phyloP scores from a whole-genome alignment of 2,888 invertebrate species.

The Apantesis nais region DNA sequence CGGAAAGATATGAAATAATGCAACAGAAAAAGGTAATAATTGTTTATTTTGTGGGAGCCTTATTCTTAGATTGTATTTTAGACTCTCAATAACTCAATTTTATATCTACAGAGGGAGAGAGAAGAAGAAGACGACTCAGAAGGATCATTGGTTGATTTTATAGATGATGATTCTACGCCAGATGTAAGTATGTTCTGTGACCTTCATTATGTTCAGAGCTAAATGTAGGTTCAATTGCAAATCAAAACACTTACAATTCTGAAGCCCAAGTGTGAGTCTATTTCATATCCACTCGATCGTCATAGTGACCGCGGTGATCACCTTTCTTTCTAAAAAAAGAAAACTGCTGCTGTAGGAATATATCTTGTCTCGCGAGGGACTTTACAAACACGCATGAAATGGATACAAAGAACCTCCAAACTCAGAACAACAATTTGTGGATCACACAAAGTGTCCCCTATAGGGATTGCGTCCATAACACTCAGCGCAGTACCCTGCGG shows the following conservation, averaged over 20 bases:
- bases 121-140: conserved; percentile 89
- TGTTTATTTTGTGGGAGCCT: not conserved
- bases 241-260: not conserved
- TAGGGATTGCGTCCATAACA: no score
- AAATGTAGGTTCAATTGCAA: not conserved
- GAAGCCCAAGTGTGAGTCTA: no score
- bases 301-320: no score
- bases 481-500: no score
- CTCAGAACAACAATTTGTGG: no score
- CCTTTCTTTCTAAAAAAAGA: no score
- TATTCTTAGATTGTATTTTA: not conserved
- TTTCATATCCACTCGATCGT: no score
- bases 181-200: conserved; percentile 69
- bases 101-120: conserved; percentile 71
- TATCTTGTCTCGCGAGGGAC: no score
- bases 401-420: no score
- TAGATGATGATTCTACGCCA: conserved; percentile 86
- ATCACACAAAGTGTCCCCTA: no score
- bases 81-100: not conserved
- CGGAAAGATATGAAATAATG: conserved; percentile 84
- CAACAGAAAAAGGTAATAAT: conserved; percentile 81
- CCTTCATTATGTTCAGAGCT: not conserved
- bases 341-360: no score
- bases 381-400: no score
- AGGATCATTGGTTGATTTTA: conserved; percentile 91